Conservation (phyloP, 2,113 vertebrate species). For the Raja brachyura region DNA sequence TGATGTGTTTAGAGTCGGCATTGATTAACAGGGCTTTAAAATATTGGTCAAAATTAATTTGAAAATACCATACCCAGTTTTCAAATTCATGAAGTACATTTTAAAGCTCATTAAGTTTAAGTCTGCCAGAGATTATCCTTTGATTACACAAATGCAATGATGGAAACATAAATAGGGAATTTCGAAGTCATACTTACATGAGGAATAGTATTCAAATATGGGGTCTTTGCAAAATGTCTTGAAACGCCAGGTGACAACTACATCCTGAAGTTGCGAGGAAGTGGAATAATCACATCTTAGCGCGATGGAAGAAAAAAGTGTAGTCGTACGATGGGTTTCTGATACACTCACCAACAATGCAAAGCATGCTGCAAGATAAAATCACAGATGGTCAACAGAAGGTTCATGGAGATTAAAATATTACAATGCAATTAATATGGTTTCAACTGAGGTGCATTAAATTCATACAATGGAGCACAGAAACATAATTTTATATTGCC, state of each 20-base stretch:
- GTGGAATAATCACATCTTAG: slow-evolving; percentile 87
- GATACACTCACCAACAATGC: slow-evolving; percentile 72
- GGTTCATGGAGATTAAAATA: background rate
- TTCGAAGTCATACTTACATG: slow-evolving; percentile 56
- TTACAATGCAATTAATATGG: background rate
- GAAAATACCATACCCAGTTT: background rate
- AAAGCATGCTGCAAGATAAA: slow-evolving; percentile 58
- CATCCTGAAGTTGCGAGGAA: slow-evolving; percentile 71
- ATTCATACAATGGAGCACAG: background rate
- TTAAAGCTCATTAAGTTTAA: background rate
- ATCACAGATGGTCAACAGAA: slow-evolving; percentile 9
- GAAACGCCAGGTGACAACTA: slow-evolving; percentile 81
- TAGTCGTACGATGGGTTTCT: slow-evolving; percentile 60
- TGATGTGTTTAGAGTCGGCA: background rate
- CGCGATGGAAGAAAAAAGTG: slow-evolving; percentile 68
- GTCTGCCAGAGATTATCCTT: background rate
- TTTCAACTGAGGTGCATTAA: background rate
- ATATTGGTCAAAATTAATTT: background rate
- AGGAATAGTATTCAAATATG: slow-evolving; percentile 81
- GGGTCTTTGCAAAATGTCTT: slow-evolving; percentile 96
- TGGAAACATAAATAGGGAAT: background rate
- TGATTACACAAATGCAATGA: background rate
- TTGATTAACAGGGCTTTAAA: background rate
- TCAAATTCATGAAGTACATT: too few species aligned
- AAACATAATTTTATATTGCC: background rate